A percentile compares a stretch with the other conserved stretches of the same genome.
Evolutionary conservation across 2,888 invertebrate species (phyloP).

Genomic region (Mylabris sibirica): DNA sequence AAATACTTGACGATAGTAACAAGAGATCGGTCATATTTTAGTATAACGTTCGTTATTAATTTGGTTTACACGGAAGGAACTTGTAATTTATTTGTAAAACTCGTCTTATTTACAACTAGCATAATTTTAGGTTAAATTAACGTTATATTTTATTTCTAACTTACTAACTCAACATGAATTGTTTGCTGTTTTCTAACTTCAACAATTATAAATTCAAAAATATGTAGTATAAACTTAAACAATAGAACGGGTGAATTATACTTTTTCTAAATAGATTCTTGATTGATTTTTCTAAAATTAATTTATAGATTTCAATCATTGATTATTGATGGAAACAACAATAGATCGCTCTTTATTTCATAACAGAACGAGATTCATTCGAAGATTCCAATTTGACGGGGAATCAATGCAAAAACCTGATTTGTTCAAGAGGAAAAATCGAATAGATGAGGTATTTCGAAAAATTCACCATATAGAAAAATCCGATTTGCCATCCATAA

Average conservation of each 20-base stretch:
- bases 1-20: no score
- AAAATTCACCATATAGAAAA: conserved; percentile 27
- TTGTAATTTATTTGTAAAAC: no score
- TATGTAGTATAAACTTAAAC: no score
- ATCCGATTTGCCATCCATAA: conserved; percentile 28
- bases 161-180: no score
- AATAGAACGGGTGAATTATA: no score
- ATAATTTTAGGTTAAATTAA: no score
- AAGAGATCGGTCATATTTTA: no score
- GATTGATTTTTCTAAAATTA: not conserved
- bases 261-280: not conserved
- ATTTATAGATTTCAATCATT: not conserved
- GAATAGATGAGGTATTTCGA: conserved; percentile 10
- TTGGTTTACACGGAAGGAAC: no score
- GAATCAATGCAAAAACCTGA: not conserved
- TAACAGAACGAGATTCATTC: not conserved
- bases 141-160: no score
- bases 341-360: not conserved
- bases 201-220: not conserved
- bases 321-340: not conserved
- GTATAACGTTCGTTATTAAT: no score
- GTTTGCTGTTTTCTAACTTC: not conserved
- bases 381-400: not conserved
- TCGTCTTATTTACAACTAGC: no score
- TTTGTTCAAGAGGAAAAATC: conserved; percentile 1